Evolutionary conservation across 2,797 vertebrate species (phyloP).

Genomic region (Mormyrus proboscirostris): DNA sequence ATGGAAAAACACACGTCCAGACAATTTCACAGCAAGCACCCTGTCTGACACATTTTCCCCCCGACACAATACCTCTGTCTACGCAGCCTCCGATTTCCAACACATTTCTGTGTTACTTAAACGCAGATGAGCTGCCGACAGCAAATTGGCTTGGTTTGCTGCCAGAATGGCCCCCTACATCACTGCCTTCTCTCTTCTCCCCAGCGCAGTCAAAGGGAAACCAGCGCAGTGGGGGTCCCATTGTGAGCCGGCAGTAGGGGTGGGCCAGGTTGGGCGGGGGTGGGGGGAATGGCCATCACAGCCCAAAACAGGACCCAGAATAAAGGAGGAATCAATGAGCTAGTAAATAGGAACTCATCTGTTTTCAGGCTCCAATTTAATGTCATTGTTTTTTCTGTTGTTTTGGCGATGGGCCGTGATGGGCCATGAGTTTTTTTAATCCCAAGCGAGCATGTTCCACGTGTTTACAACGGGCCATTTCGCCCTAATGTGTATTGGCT

Average conservation of each 20-base stretch:
- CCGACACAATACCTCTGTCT: background rate
- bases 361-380: slow-evolving; percentile 66
- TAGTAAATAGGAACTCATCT: slow-evolving; percentile 85
- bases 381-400: slow-evolving; percentile 54
- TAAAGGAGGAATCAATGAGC: slow-evolving; percentile 74
- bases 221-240: slow-evolving; percentile 57
- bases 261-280: slow-evolving; percentile 38
- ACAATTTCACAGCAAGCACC: slow-evolving; percentile 6
- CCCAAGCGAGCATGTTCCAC: slow-evolving; percentile 38
- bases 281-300: slow-evolving; percentile 46
- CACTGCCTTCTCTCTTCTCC: slow-evolving; percentile 37
- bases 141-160: slow-evolving; percentile 55
- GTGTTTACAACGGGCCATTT: slow-evolving; percentile 60
- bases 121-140: background rate
- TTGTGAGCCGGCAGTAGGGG: slow-evolving; percentile 46
- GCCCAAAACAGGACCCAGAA: slow-evolving; percentile 53
- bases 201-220: slow-evolving; percentile 44
- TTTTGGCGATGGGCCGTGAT: slow-evolving; percentile 24
- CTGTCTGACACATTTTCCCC: background rate
- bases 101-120: slow-evolving; percentile 19
- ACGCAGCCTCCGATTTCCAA: background rate
- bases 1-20: background rate
- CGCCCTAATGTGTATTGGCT: slow-evolving; percentile 57
- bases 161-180: slow-evolving; percentile 35
- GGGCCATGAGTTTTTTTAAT: slow-evolving; percentile 30